Conservation (phyloP, 2,888 invertebrate species). For the Leucoptera coffeella region DNA sequence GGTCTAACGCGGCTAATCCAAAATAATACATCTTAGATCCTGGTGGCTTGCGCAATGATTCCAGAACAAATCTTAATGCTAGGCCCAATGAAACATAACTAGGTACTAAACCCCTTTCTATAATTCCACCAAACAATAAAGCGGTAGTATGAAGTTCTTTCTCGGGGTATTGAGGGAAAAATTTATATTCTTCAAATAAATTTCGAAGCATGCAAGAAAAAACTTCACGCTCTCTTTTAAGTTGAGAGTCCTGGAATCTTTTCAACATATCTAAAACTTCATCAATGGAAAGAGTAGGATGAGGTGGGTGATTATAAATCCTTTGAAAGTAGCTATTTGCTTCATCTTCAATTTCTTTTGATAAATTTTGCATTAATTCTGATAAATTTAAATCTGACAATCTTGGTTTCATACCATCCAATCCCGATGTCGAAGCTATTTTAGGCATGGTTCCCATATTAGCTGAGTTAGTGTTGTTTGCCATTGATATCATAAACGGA, state of each 20-base stretch:
- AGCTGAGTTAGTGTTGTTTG: conserved; percentile 49
- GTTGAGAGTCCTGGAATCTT: conserved; percentile 87
- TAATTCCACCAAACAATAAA: conserved; percentile 95
- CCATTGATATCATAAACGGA: conserved; percentile 71
- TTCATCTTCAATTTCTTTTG: conserved; percentile 97
- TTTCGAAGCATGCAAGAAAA: conserved; percentile 96
- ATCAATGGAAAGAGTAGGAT: conserved; percentile 88
- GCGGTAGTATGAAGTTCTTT: conserved; percentile 96
- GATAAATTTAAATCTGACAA: conserved; percentile 64
- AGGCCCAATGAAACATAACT: conserved; percentile 80
- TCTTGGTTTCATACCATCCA: conserved; percentile 61
- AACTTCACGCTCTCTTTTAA: conserved; percentile 82
- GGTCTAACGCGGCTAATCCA: conserved; percentile 91
- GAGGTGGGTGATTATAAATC: conserved; percentile 96
- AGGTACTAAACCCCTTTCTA: conserved; percentile 88
- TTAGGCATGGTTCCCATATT: conserved; percentile 63
- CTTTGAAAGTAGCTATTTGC: conserved; percentile 98
- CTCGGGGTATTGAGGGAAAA: conserved; percentile 98
- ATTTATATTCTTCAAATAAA: conserved; percentile 96
- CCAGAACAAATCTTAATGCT: conserved; percentile 87
- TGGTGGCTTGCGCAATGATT: conserved; percentile 86
- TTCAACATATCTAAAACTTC: conserved; percentile 95
- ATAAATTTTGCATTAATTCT: conserved; percentile 74
- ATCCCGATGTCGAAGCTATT: conserved; percentile 59
- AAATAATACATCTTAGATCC: conserved; percentile 97